Base-by-base conservation (phyloP, 2,888 invertebrate genomes). In the Hecatera dysodea region DNA sequence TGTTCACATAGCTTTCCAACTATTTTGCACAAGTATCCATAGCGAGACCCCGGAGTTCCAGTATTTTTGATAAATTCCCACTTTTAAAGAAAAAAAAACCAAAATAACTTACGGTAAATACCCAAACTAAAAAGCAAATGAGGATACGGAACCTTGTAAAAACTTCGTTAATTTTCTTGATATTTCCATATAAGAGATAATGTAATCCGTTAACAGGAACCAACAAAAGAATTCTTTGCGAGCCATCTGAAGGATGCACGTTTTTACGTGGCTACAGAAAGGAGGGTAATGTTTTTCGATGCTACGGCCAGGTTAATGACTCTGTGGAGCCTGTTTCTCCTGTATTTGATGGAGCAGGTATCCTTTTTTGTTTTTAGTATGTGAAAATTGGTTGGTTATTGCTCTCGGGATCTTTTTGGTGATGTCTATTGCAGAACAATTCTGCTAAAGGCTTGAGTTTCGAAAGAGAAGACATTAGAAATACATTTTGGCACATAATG, bases 141-240 rank as follows among this genome's bases (percentile, higher is more conserved):
- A 55, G 19, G 24, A 42, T 33, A 48, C 44, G 53, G 55, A 71
- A 78, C 48, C 57, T 27, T 7, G 44, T 60, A 44, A 64, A 56
- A 61, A 72, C 24, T 17, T 36, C 67, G 29, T 67, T 64, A 65
- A 79, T 50, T 59, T 70, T 33, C 46, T 44, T 60, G 33, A 56
- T n/a, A 60, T 67, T 71, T 56, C 81, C 75, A 53, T 80, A 66
- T 44, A 83, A 59, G 78, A 56, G 39, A 71, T 65, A 55, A 55
- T 66, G 33, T 68, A 48, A 72, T 62, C 59, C 48, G 62, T 39
- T 56, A 71, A 29, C 50, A 52, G 76, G 55, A 33, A 48, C n/a
- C 29, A 17, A 74, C 77, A 83, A 83, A 70, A 55, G 75, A 61
- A 83, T 85, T 83, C 81, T 72, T 74, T 52, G 73, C 39, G 36